Percentiles rank a stretch among this genome's conserved stretches.
phyloP scores from a whole-genome alignment of 1,140 invertebrate genomes.

The Glossosoma conforme region DNA sequence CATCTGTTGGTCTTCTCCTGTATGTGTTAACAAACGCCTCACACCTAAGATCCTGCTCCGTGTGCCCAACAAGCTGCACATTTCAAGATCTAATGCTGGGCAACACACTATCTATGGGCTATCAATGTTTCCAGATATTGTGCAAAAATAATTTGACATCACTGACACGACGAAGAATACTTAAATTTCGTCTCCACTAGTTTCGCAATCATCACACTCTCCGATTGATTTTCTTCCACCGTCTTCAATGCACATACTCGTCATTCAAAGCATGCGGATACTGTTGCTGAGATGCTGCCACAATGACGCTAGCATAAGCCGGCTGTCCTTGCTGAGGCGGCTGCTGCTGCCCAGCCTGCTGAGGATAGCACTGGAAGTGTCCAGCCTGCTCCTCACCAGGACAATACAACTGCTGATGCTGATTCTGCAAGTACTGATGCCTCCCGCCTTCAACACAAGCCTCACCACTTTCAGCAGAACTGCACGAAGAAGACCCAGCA shows the following conservation, averaged over 20 bases:
- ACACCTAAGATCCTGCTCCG: too few species aligned
- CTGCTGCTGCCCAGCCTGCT: constrained; percentile 24
- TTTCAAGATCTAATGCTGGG: too few species aligned
- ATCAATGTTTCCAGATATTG: too few species aligned
- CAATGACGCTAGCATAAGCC: constrained; percentile 45
- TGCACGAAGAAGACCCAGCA: constrained; percentile 44
- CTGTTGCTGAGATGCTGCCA: constrained; percentile 47
- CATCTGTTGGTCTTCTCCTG: too few species aligned
- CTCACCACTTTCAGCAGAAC: constrained; percentile 41
- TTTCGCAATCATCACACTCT: too few species aligned
- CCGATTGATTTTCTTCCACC: too few species aligned
- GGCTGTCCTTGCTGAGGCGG: constrained; percentile 26
- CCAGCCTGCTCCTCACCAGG: constrained; percentile 35
- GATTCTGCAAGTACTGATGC: constrained; percentile 28
- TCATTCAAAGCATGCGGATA: constrained; percentile 43
- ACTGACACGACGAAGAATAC: too few species aligned
- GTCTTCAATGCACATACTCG: constrained; percentile 26
- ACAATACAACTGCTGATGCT: constrained; percentile 36
- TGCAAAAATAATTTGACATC: too few species aligned
- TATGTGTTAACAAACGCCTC: too few species aligned
- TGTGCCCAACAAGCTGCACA: too few species aligned
- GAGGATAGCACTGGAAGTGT: constrained; percentile 37
- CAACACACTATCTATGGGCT: too few species aligned
- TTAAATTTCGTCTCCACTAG: too few species aligned
- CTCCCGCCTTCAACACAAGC: constrained; percentile 33